Evolutionary conservation across 2,888 invertebrate species (phyloP), one percentile per base, ranked within the genome.

Genomic region (Torymus texanus): DNA sequence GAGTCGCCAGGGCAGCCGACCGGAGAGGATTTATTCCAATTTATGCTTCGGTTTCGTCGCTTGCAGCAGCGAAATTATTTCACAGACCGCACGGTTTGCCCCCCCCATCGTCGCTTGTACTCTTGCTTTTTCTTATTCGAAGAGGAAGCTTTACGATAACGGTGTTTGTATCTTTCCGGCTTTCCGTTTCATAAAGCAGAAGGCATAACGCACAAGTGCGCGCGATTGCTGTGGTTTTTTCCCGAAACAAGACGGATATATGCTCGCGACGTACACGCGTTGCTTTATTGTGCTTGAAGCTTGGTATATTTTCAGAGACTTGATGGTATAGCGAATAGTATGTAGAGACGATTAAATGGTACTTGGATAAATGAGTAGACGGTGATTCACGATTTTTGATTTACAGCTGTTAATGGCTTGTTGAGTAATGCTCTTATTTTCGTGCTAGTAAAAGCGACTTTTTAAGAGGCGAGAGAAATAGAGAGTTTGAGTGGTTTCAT

Each of bases 141-240:
- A 5, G 29, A 29, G 29, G 29, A 63, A 58, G 63, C 70, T 76
- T 76, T 76, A 76, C 70, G 76, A 70, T 76, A 76, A 71, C 59
- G 71, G 59, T 68, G 65, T 62, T 71, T 77, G 50, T 70, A 67
- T 67, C 75, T 11, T 29, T 59, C 16, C 18, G 62, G 29, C 67
- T 29, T 73, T 21, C 29, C 29, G 41, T 51, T 68, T 68, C 29
- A 56, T 29, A 56, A 56, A 56, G 68, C 12, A 16, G 18, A 61
- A 61, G 10, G 10, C 16, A n/a, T n/a, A n/a, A n/a, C n/a, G n/a
- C n/a, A n/a, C n/a, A n/a, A n/a, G n/a, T n/a, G 65, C 65, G 65
- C 50, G 65, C 5, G 16, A 2, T 10, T 12, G 0, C 16, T 11
- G 56, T 56, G 3, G 51, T 53, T 51, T 56, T 74, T n/a, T n/a